Evolutionary conservation across 1,140 invertebrate genomes (phyloP), one percentile per base, ranked within the genome.

Genomic region (Gryllus bimaculatus): DNA sequence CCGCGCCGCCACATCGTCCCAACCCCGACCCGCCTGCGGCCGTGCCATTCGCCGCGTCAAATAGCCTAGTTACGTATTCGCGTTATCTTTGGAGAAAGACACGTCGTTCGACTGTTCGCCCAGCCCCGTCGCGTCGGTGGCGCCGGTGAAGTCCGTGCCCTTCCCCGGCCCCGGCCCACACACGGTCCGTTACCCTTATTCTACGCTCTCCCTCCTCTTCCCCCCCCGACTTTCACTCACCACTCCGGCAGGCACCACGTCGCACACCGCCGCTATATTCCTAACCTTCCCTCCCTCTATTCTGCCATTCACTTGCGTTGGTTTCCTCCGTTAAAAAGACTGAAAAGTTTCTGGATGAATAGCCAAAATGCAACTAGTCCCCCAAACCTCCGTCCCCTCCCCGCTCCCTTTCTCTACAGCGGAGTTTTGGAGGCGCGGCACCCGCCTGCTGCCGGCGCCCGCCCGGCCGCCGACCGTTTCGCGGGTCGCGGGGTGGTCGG

Each of bases 61-160:
- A 66, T 66, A 66, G 54, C 54, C 7, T 7, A 7, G 2, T n/a
- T 66, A 66, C 54, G 54, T 18, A 66, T 66, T 2, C 54, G n/a
- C 54, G 54, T 66, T 66, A 66, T 66, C 54, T 66, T 66, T n/a
- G n/a, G 54, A 66, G 54, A 66, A 66, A 66, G n/a, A 66, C 54
- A 66, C 54, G 54, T n/a, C 54, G 54, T n/a, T 66, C 7, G 54
- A 66, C 54, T 66, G 54, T 66, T 66, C 7, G 0, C 54, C 10
- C 10, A 66, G 10, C 54, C 54, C n/a, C 10, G 7, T 66, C 54
- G 54, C 10, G 54, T 66, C 7, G 18, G 10, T 66, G 10, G 49
- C n/a, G 10, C 54, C 54, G 54, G 10, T 66, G 54, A 18, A 18
- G 54, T 66, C 2, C 2, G 0, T 3, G 0, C 54, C 10, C 7